Percentiles rank a stretch among this genome's conserved stretches.
Conservation (phyloP, 1,140 invertebrate genomes). For the Drosophila parvula region DNA sequence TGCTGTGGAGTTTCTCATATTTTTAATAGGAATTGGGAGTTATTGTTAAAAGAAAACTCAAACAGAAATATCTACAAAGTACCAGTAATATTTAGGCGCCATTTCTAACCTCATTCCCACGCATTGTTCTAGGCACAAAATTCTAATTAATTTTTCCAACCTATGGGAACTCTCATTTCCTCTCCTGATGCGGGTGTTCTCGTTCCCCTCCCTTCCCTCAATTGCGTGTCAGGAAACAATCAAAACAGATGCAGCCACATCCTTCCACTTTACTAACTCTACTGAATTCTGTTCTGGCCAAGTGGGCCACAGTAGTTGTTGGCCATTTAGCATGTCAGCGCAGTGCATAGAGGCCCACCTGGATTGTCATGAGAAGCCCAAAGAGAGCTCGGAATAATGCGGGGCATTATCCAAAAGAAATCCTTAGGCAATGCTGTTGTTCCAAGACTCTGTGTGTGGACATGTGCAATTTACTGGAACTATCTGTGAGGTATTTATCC, state of each 20-base stretch:
- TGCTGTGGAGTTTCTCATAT: neutral
- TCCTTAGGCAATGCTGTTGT: constrained; percentile 12
- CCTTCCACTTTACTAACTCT: constrained; percentile 35
- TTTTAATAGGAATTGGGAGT: neutral
- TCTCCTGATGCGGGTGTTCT: constrained; percentile 35
- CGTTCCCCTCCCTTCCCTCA: neutral
- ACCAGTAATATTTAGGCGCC: neutral
- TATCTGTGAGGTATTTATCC: constrained; percentile 72
- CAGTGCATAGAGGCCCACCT: constrained; percentile 34
- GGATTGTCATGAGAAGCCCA: constrained; percentile 38
- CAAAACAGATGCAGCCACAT: constrained; percentile 46
- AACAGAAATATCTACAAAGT: neutral
- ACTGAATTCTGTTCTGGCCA: constrained; percentile 34
- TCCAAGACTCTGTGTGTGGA: constrained; percentile 49
- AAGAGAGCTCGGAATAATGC: constrained; percentile 10
- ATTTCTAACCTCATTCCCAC: constrained; percentile 31
- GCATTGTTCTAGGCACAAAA: constrained; percentile 1
- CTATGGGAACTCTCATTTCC: constrained; percentile 33
- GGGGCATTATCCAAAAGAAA: constrained; percentile 9
- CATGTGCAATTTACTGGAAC: constrained; percentile 78
- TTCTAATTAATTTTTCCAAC: constrained; percentile 33
- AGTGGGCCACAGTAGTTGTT: constrained; percentile 49
- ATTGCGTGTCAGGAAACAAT: constrained; percentile 45
- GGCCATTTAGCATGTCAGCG: constrained; percentile 48
- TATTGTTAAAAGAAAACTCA: no score